Conservation (phyloP, 2,113 vertebrate genomes). For the Columba janthina region DNA sequence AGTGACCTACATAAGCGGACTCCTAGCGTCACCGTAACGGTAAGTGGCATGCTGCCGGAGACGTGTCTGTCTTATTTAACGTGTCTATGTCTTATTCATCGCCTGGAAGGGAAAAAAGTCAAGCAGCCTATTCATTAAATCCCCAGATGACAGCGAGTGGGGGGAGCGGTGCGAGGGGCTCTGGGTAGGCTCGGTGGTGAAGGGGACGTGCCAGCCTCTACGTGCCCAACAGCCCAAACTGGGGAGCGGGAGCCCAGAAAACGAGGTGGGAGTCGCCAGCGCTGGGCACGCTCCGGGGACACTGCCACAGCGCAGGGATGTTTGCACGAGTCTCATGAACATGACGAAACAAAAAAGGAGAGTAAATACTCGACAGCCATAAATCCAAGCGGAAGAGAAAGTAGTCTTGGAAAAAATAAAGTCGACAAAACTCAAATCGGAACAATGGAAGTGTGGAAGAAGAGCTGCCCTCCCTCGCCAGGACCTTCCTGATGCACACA, state of each 20-base stretch:
- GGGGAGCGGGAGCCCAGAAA: neutral
- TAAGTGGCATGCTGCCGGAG: neutral
- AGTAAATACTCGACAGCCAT: constrained; percentile 25
- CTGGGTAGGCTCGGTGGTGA: neutral
- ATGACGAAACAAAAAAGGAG: neutral
- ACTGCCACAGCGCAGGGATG: neutral
- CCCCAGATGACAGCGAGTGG: neutral
- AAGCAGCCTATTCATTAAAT: constrained; percentile 1
- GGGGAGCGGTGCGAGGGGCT: neutral
- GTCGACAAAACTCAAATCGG: constrained; percentile 14
- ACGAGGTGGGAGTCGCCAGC: neutral
- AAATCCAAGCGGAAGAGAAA: constrained; percentile 38
- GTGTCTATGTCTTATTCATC: neutral
- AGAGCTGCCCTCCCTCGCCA: constrained; percentile 39
- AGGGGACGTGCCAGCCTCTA: neutral
- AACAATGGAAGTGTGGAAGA: constrained; percentile 12
- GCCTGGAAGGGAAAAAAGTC: neutral
- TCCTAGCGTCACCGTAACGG: neutral
- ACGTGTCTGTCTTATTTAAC: constrained; percentile 5
- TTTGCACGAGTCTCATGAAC: constrained; percentile 9
- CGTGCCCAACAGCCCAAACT: neutral
- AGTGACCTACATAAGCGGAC: neutral
- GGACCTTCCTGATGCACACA: neutral
- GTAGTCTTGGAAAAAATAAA: neutral
- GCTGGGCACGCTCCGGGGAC: neutral